phyloP scores from a whole-genome alignment of 2,113 vertebrate species.

The Hymenochirus boettgeri region DNA sequence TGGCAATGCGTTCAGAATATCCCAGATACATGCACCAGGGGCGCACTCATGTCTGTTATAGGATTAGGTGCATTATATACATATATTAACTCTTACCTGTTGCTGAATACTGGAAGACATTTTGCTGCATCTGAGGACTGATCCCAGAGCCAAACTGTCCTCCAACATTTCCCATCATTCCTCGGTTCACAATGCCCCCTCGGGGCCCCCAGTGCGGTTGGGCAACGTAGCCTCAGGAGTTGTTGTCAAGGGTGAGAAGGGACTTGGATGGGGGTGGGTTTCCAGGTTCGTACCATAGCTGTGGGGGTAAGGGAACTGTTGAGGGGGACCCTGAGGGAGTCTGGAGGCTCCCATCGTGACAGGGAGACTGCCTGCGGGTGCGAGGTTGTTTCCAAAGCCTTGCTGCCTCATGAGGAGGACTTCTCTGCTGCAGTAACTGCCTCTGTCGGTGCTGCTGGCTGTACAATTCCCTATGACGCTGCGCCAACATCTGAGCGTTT shows the following conservation, averaged over 20 bases:
- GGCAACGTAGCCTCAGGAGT: conserved; percentile 72
- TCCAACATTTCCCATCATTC: conserved; percentile 72
- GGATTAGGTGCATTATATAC: too few relatives aligned
- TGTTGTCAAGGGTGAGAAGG: conserved; percentile 72
- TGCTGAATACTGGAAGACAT: conserved; percentile 81
- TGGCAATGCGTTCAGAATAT: too few relatives aligned
- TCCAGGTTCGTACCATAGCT: conserved; percentile 75
- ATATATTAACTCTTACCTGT: conserved; percentile 60
- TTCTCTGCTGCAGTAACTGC: conserved; percentile 89
- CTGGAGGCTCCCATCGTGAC: conserved; percentile 61
- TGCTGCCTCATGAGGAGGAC: conserved; percentile 86
- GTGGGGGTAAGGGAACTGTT: conserved; percentile 79
- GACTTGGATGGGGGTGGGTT: conserved; percentile 78
- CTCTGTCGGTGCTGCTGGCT: conserved; percentile 91
- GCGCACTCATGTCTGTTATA: neutral
- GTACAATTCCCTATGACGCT: conserved; percentile 86
- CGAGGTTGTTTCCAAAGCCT: conserved; percentile 63
- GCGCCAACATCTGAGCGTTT: conserved; percentile 92
- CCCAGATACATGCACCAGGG: neutral
- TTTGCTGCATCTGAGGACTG: conserved; percentile 76
- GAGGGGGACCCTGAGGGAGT: conserved; percentile 68
- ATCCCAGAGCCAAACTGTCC: conserved; percentile 74
- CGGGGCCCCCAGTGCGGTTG: conserved; percentile 46
- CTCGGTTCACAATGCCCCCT: conserved; percentile 66
- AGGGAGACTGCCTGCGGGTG: conserved; percentile 59